phyloP scores from a whole-genome alignment of 2,113 vertebrate genomes.

The Spilogale gracilis region DNA sequence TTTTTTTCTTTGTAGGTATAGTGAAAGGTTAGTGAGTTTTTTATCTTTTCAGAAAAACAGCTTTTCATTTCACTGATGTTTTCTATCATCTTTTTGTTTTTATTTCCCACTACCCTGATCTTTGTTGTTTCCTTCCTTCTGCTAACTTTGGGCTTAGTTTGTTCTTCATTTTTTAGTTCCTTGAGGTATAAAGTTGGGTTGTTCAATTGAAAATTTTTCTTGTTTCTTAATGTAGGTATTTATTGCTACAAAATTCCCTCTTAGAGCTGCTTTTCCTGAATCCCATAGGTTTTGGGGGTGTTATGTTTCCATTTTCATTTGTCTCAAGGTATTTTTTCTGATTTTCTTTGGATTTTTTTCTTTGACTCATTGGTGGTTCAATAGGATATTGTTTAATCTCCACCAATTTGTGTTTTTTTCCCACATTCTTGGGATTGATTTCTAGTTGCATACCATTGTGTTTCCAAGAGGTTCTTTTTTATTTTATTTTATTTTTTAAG shows the following conservation, averaged over 20 bases:
- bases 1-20: not conserved
- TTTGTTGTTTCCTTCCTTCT: not conserved
- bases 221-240: not conserved
- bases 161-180: not conserved
- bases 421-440: not conserved
- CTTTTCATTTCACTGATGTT: not conserved
- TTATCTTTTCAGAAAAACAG: not conserved
- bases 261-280: not conserved
- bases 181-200: not conserved
- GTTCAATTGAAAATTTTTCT: not conserved
- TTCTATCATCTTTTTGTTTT: not conserved
- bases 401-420: not conserved
- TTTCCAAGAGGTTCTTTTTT: not conserved
- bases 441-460: not conserved
- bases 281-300: not conserved
- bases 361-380: not conserved
- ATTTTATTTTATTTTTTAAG: too few relatives aligned
- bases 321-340: not conserved
- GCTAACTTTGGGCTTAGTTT: not conserved
- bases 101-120: not conserved
- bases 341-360: not conserved
- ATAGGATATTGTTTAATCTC: not conserved
- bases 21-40: not conserved
- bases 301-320: not conserved
- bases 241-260: not conserved